phyloP scores from a whole-genome alignment of 2,797 vertebrate genomes.

The Sebastes ruberrimus region DNA sequence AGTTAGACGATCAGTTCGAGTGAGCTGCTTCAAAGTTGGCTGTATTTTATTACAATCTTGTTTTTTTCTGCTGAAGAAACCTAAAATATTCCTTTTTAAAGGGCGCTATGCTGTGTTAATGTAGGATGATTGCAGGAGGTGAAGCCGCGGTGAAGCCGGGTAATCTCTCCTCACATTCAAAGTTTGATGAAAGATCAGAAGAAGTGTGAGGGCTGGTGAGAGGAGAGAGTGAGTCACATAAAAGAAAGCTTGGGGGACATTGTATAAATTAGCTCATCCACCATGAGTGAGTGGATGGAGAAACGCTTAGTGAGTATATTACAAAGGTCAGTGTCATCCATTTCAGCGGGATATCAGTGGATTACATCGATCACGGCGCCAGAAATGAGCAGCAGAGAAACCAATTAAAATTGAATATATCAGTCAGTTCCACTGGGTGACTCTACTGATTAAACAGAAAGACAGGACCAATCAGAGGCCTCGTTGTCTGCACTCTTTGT shows the following conservation, averaged over 20 bases:
- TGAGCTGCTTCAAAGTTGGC: neutral
- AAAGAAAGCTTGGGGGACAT: neutral
- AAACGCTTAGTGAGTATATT: neutral
- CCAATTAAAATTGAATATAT: slow-evolving; percentile 29
- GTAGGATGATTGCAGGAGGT: neutral
- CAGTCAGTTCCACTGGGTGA: neutral
- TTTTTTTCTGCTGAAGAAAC: neutral
- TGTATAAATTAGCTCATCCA: neutral
- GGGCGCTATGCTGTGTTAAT: neutral
- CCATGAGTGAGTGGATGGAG: neutral
- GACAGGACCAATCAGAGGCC: neutral
- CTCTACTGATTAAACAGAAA: neutral
- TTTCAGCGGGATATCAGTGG: neutral
- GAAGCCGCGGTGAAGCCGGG: neutral
- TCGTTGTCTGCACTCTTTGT: neutral
- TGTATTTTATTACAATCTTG: neutral
- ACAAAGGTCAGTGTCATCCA: slow-evolving; percentile 23
- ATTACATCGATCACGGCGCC: slow-evolving; percentile 14
- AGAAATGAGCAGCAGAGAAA: slow-evolving; percentile 24
- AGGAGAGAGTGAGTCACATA: neutral
- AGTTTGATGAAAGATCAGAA: slow-evolving; percentile 21
- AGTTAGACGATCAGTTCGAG: neutral
- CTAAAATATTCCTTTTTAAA: neutral
- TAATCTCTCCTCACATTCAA: neutral
- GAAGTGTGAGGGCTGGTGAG: neutral